These are phyloP conservation scores for Microchrysa polita DNA, from an alignment of 2,888 invertebrate genomes.

Conservation along the genomic window DNA sequence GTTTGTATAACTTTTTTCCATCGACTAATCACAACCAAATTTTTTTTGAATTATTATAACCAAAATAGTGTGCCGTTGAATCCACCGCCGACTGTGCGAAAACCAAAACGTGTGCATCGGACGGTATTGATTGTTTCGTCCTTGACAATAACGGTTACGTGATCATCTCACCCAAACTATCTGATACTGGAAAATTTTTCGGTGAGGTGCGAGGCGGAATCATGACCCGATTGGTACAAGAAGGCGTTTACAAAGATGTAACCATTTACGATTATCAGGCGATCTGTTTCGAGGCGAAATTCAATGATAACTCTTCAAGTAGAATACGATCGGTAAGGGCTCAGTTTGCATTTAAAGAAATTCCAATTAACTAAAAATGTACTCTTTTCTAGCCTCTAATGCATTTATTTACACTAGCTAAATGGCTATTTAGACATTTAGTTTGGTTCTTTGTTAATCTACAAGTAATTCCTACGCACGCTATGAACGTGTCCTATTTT, in stretches of 20 bases:
- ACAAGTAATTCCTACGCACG: slow-evolving; percentile 66
- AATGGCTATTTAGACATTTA: slow-evolving; percentile 70
- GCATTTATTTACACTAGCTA: slow-evolving; percentile 68
- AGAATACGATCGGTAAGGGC: slow-evolving; percentile 69
- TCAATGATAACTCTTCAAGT: slow-evolving; percentile 70
- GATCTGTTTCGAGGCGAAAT: slow-evolving; percentile 80
- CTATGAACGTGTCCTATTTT: slow-evolving; percentile 65
- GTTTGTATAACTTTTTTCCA: too few species aligned
- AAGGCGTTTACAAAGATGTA: slow-evolving; percentile 79
- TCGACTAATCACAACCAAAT: too few species aligned
- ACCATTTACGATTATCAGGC: slow-evolving; percentile 89
- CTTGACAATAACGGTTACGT: slow-evolving; percentile 92
- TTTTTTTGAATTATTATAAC: too few species aligned
- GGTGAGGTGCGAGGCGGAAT: slow-evolving; percentile 83
- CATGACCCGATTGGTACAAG: slow-evolving; percentile 77
- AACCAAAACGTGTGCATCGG: slow-evolving; percentile 70
- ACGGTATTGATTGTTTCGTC: slow-evolving; percentile 81
- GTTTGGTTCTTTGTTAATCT: slow-evolving; percentile 70
- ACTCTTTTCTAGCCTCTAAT: slow-evolving; percentile 67
- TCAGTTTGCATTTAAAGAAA: background rate
- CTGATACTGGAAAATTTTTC: slow-evolving; percentile 85
- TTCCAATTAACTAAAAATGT: background rate
- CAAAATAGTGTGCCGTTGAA: slow-evolving; percentile 30
- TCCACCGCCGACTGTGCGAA: slow-evolving; percentile 62
- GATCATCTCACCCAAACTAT: slow-evolving; percentile 76